Conservation (phyloP, 2,888 invertebrate species). For the Drosophila anceps region DNA sequence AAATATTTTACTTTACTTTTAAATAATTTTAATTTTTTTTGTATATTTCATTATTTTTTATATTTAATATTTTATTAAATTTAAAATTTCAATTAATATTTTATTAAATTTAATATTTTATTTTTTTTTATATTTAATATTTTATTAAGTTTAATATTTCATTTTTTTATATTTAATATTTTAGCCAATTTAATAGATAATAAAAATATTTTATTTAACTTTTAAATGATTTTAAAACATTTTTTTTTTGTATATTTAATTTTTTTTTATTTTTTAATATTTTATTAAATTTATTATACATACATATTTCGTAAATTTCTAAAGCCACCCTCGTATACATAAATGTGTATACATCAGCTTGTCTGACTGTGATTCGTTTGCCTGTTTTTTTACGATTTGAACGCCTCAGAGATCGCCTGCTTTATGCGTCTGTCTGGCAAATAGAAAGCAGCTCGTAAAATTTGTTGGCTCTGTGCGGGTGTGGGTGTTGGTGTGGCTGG, state of each 20-base stretch:
- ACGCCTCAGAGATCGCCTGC: constrained; percentile 57
- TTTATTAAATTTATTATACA: neutral
- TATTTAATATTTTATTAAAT: neutral
- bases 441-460: constrained; percentile 66
- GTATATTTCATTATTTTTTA: neutral
- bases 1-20: no score
- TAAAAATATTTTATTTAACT: no score
- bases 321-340: neutral
- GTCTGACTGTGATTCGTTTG: constrained; percentile 40
- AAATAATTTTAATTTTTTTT: neutral
- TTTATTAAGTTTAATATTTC: neutral
- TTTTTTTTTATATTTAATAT: neutral
- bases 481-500: neutral
- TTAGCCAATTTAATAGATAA: no score
- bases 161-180: no score
- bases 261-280: neutral
- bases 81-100: neutral
- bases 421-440: constrained; percentile 71
- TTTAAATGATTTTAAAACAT: neutral
- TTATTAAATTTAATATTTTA: neutral
- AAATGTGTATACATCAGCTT: neutral
- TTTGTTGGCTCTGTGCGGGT: constrained; percentile 9
- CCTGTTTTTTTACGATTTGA: constrained; percentile 66
- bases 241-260: neutral
- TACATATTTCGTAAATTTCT: no score